Conservation (phyloP, 1,140 invertebrate genomes). For the Macrocentrus cingulum region DNA sequence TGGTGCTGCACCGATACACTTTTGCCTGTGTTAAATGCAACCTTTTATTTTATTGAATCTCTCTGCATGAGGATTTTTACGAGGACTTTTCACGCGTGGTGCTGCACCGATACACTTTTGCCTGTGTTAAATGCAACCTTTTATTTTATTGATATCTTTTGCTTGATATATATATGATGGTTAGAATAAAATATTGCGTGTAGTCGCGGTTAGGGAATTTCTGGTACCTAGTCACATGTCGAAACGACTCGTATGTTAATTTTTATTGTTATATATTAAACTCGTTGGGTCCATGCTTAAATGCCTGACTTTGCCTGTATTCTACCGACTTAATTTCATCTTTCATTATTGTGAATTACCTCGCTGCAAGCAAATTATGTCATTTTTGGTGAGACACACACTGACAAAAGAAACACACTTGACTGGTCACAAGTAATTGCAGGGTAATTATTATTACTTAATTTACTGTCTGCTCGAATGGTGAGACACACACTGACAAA, state of each 20-base stretch:
- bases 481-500: no score
- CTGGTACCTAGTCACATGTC: no score
- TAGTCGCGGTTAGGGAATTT: no score
- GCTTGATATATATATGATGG: no score
- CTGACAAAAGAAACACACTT: no score
- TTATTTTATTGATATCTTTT: no score
- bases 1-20: not conserved
- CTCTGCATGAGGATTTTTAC: not conserved
- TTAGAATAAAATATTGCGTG: no score
- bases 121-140: no score
- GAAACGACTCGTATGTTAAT: not conserved
- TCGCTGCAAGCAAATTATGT: conserved; percentile 51
- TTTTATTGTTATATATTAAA: conserved; percentile 52
- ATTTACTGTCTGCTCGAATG: conserved; percentile 50
- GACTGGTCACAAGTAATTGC: conserved; percentile 1
- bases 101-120: not conserved
- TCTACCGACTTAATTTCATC: conserved; percentile 53
- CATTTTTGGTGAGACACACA: no score
- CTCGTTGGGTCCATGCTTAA: conserved; percentile 48
- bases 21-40: not conserved
- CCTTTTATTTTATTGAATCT: conserved; percentile 18
- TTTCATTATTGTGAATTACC: conserved; percentile 59
- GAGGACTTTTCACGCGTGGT: conserved; percentile 8
- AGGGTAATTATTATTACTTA: conserved; percentile 30
- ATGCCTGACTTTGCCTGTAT: conserved; percentile 50